Evolutionary conservation across 1,140 invertebrate genomes (phyloP), one percentile per base, ranked within the genome.

Genomic region (Drosophila cardini): DNA sequence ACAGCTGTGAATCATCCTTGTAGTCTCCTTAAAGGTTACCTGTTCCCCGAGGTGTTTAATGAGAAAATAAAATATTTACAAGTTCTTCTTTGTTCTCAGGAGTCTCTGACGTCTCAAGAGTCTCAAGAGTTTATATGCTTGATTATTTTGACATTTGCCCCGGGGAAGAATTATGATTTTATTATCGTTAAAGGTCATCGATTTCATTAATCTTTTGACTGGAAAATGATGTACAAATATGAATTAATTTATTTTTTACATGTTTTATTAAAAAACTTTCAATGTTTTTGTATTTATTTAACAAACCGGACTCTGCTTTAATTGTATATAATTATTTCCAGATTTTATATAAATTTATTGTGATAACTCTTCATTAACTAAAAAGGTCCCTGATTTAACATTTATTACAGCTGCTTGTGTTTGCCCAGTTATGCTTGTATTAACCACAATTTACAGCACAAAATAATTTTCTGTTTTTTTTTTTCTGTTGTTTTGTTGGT

Each of bases 371-470:
- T 32, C 10, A 52, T 32, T 32, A 52, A 2, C n/a, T 26, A 6
- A 32, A 52, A 52, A 52, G 21, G 48, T 52, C 26, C 6, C 48
- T 15, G 26, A 52, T 52, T 52, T 52, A 52, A 52, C n/a, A 55
- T 55, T 55, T 55, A 55, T 55, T 38, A n/a, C 48, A 9, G 21
- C 11, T 50, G 30, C 21, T 34, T 15, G 26, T 30, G 48, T 52
- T 52, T 15, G 26, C 46, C 34, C 34, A 36, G 46, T 50, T 36
- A 36, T 10, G 5, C 11, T n/a, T 13, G 32, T 26, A 5, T 58
- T 15, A 30, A 34, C 16, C 26, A 21, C 30, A 38, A 15, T 4
- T 21, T 1, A 6, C 7, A 34, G 48, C 16, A 4, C n/a, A 53
- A 18, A 45, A 43, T 21, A 8, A 15, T 40, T 21, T 10, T n/a